Evolutionary conservation across 53 echinoderm and acorn worm genomes (phyloP), one percentile per base, ranked within the genome.

Genomic region (Hippasteria phrygiana): DNA sequence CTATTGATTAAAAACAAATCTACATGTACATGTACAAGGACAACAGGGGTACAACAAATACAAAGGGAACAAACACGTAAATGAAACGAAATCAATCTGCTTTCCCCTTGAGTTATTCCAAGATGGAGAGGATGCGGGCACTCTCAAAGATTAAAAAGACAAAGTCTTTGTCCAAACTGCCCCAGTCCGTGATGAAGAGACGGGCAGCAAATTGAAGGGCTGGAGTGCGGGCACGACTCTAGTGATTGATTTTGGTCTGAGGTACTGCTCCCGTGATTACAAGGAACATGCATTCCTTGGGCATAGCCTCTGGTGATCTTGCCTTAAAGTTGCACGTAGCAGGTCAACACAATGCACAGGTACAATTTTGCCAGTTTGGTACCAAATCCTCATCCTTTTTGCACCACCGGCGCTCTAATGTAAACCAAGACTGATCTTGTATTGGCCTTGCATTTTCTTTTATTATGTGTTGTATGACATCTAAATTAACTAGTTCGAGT

Each of bases 241-340:
- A 24, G 20, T 13, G 66, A 82, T 82, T 82, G 82, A 82, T 66
- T 82, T 78, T 79, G 64, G 64, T 82, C 66, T 43, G n/a, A 41
- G 24, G 42, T 43, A 65, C 47, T 62, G 43, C 65, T 43, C 7
- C 4, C 45, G 65, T 82, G 46, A 82, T 82, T 82, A 42, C 46
- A 66, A 64, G 47, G 78, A 59, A 78, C 78, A 78, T 20, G 27
- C 64, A 11, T 47, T 27, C 24, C 7, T 26, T 38, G 40, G 31
- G 32, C 32, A 1, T 41, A 20, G 42, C 82, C 65, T 29, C 13
- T 1, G 62, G 66, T 64, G 39, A 41, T 62, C 41, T 2, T 18
- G 46, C 29, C 27, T 62, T 67, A 67, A 67, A 67, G 55, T 53
- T n/a, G 20, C 24, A 22, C 22, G 73, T 16, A 9, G 14, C 73